These are phyloP conservation scores for Zophobas atratus DNA, from an alignment of 1,140 invertebrate genomes.

Conservation along the genomic window DNA sequence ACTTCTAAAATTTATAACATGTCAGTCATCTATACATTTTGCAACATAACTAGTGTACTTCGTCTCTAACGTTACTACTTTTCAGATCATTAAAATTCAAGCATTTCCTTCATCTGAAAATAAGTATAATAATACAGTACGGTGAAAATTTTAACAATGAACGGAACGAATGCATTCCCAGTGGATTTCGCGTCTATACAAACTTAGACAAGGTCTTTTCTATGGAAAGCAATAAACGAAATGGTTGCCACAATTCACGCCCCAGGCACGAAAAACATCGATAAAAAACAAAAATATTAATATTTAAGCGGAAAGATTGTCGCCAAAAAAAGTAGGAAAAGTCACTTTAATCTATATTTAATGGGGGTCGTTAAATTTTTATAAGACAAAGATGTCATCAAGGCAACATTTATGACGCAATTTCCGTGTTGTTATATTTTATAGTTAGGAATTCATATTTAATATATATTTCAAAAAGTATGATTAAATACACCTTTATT, in stretches of 20 bases:
- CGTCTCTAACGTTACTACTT: not conserved
- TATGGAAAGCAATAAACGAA: constrained; percentile 31
- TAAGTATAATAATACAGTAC: too few species aligned
- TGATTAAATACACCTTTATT: too few species aligned
- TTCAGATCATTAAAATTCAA: too few species aligned
- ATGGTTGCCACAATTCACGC: constrained; percentile 15
- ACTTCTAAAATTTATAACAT: too few species aligned
- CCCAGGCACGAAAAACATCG: not conserved
- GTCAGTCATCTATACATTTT: too few species aligned
- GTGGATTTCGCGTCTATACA: not conserved
- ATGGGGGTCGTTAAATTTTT: constrained; percentile 21
- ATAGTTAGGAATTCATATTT: too few species aligned
- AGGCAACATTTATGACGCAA: constrained; percentile 2
- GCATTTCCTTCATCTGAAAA: too few species aligned
- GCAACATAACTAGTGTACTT: not conserved
- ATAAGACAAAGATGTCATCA: constrained; percentile 25
- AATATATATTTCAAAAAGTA: too few species aligned
- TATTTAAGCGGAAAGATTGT: constrained; percentile 27
- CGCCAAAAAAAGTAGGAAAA: not conserved
- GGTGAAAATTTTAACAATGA: constrained; percentile 2
- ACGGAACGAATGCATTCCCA: not conserved
- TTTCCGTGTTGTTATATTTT: constrained; percentile 1
- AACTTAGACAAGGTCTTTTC: constrained; percentile 29
- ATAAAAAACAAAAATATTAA: constrained; percentile 29
- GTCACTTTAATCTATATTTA: constrained; percentile 16